Conservation (phyloP, 2,797 vertebrate genomes). For the Poecilia picta region DNA sequence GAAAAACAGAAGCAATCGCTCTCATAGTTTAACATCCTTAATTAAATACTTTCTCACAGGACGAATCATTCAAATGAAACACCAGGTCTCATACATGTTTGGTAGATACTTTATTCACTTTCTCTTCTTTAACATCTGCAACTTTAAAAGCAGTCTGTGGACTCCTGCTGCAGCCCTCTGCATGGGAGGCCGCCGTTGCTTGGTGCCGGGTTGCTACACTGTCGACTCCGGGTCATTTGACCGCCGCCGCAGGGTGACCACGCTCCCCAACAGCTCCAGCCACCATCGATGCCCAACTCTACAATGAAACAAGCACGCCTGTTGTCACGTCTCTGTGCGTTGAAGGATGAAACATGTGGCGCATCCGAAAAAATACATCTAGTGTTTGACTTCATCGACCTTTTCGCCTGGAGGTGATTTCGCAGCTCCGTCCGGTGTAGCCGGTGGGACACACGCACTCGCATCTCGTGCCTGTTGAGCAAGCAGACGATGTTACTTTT, state of each 20-base stretch:
- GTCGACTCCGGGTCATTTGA: constrained; percentile 80
- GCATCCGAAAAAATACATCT: background rate
- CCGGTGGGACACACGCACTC: constrained; percentile 91
- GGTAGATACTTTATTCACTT: constrained; percentile 7
- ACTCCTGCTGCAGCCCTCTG: constrained; percentile 80
- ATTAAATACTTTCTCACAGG: background rate
- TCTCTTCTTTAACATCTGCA: background rate
- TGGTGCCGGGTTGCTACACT: constrained; percentile 87
- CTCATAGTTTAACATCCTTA: background rate
- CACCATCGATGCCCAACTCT: constrained; percentile 85
- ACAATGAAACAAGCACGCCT: constrained; percentile 9
- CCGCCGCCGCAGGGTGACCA: constrained; percentile 85
- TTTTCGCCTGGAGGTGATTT: constrained; percentile 77
- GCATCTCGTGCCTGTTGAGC: constrained; percentile 83
- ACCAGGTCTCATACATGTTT: background rate
- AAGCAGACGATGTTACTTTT: constrained; percentile 8
- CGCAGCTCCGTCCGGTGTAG: constrained; percentile 85
- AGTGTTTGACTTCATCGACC: constrained; percentile 67
- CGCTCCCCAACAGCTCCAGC: constrained; percentile 91
- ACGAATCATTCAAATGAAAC: constrained; percentile 2
- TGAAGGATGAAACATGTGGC: background rate
- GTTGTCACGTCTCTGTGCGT: background rate
- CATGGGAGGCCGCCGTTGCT: constrained; percentile 79
- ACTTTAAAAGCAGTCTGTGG: constrained; percentile 58
- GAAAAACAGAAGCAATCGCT: background rate